These are phyloP conservation scores for Oryzias curvinotus DNA, from an alignment of 2,113 vertebrate genomes.

Conservation along the genomic window DNA sequence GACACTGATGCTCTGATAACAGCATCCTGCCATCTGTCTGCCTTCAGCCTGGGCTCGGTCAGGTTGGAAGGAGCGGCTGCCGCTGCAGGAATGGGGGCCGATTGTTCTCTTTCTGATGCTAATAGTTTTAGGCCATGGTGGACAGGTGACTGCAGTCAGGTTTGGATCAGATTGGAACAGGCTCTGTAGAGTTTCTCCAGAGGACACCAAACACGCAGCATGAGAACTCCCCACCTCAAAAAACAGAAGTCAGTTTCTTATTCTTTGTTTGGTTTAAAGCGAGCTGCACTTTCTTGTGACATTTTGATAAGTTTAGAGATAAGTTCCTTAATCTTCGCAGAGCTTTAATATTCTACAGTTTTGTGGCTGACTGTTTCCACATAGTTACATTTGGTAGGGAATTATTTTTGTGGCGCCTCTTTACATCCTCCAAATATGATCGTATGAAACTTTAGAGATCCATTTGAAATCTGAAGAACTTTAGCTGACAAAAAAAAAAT, in stretches of 20 bases:
- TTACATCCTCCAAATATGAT: too few species aligned
- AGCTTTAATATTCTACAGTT: too few species aligned
- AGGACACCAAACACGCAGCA: conserved; percentile 23
- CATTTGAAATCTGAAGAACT: background rate
- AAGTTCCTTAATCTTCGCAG: too few species aligned
- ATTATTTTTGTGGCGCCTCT: too few species aligned
- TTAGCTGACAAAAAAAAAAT: background rate
- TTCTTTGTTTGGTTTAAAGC: too few species aligned
- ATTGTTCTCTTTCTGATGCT: conserved; percentile 57
- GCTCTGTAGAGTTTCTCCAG: conserved; percentile 37
- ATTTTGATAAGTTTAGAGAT: too few species aligned
- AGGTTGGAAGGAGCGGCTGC: conserved; percentile 29
- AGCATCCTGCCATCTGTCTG: conserved; percentile 22
- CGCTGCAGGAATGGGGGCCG: conserved; percentile 16
- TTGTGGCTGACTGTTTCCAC: too few species aligned
- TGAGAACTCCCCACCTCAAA: too few species aligned
- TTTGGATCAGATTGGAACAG: conserved; percentile 31
- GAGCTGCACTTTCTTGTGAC: too few species aligned
- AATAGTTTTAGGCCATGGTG: conserved; percentile 36
- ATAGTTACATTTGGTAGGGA: too few species aligned
- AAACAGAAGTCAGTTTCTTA: too few species aligned
- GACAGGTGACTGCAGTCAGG: conserved; percentile 49
- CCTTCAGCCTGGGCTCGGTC: conserved; percentile 13
- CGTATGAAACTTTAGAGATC: too few species aligned
- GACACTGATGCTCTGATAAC: conserved; percentile 45